Evolutionary conservation across 2,888 invertebrate species (phyloP).

Genomic region (Cyclophora albipunctata): DNA sequence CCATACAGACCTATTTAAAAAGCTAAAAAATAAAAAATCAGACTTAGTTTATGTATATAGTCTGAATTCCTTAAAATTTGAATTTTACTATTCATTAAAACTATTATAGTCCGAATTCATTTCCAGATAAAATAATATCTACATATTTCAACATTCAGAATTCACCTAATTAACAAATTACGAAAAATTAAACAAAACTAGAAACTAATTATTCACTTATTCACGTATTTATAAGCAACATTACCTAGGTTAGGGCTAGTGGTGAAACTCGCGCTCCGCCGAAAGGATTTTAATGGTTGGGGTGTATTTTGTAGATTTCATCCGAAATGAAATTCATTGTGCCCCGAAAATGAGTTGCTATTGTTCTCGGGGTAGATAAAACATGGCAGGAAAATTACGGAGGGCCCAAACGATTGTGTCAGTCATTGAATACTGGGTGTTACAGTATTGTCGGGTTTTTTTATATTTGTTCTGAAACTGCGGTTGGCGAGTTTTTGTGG

Average conservation of each 20-base stretch:
- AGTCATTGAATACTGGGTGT: constrained; percentile 51
- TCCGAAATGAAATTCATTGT: constrained; percentile 65
- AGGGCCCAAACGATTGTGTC: constrained; percentile 43
- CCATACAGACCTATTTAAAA: too few relatives aligned
- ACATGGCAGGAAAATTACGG: constrained; percentile 69
- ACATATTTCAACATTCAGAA: too few relatives aligned
- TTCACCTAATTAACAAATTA: too few relatives aligned
- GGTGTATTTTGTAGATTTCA: constrained; percentile 54
- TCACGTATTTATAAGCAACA: constrained; percentile 20
- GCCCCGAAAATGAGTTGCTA: constrained; percentile 60
- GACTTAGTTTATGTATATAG: too few relatives aligned
- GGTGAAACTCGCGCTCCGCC: constrained; percentile 20
- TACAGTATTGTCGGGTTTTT: constrained; percentile 50
- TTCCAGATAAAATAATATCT: too few relatives aligned
- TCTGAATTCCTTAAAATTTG: too few relatives aligned
- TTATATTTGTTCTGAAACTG: constrained; percentile 14
- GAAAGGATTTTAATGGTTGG: constrained; percentile 54
- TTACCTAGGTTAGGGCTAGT: constrained; percentile 19
- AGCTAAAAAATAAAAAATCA: too few relatives aligned
- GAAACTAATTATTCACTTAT: constrained; percentile 5
- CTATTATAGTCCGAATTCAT: too few relatives aligned
- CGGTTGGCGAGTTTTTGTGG: constrained; percentile 18
- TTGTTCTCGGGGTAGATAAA: constrained; percentile 59
- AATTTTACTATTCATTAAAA: too few relatives aligned
- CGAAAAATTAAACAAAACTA: constrained; percentile 4